Conservation (phyloP, 1,140 invertebrate species). For the Drosophila equinoxialis region DNA sequence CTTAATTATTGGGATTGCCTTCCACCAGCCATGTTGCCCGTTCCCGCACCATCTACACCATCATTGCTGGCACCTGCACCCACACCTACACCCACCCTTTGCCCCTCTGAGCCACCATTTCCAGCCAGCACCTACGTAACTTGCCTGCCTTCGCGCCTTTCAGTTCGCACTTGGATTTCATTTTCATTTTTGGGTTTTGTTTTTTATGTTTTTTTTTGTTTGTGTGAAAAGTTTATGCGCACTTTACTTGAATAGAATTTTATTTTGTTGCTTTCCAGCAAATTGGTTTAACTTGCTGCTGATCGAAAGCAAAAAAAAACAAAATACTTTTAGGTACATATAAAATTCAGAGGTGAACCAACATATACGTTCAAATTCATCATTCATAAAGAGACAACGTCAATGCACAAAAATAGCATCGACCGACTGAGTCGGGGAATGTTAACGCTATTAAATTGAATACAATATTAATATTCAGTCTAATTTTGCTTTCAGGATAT, state of each 20-base stretch:
- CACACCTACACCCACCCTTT: no score
- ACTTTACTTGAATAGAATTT: constrained; percentile 12
- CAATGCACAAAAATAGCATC: no score
- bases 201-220: constrained; percentile 12
- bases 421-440: no score
- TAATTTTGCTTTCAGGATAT: no score
- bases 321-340: not conserved
- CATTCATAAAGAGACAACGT: no score
- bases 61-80: not conserved
- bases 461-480: no score
- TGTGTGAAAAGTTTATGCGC: constrained; percentile 26
- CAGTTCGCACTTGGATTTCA: constrained; percentile 1
- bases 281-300: constrained; percentile 9
- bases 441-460: no score
- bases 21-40: not conserved
- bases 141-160: not conserved
- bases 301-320: constrained; percentile 1
- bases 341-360: not conserved
- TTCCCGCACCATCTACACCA: not conserved
- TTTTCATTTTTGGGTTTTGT: not conserved
- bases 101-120: not conserved
- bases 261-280: constrained; percentile 22
- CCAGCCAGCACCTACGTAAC: constrained; percentile 4
- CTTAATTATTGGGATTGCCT: constrained; percentile 27
- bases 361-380: no score